Conservation (phyloP, 1,140 invertebrate species). For the Drosophila nikananu region DNA sequence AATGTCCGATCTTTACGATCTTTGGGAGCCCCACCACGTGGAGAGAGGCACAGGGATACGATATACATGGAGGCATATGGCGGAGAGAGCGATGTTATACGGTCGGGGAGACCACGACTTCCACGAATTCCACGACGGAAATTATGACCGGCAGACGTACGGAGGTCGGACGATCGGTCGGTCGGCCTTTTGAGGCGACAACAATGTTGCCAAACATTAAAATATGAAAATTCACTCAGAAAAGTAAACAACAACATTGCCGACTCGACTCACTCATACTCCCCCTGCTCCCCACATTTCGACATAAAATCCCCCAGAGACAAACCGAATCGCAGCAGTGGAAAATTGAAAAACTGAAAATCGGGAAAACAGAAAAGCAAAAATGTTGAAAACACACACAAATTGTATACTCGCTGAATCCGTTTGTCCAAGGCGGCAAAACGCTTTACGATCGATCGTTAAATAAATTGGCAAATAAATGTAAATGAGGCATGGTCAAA, state of each 20-base stretch:
- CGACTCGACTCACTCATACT: constrained; percentile 8
- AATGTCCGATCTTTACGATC: constrained; percentile 65
- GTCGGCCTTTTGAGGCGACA: constrained; percentile 67
- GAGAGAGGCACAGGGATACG: constrained; percentile 1
- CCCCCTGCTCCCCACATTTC: constrained; percentile 39
- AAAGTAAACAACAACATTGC: constrained; percentile 74
- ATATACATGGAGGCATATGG: neutral
- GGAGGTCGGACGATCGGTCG: constrained; percentile 50
- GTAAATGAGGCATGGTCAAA: constrained; percentile 79
- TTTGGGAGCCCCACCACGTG: constrained; percentile 23
- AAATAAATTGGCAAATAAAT: constrained; percentile 83
- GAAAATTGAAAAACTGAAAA: constrained; percentile 31
- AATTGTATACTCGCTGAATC: constrained; percentile 9
- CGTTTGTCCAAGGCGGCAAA: constrained; percentile 49
- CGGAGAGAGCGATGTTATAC: constrained; percentile 47
- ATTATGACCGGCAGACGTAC: constrained; percentile 73
- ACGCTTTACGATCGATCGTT: constrained; percentile 82
- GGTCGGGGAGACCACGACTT: constrained; percentile 58
- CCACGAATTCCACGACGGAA: constrained; percentile 82
- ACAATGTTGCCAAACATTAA: constrained; percentile 82
- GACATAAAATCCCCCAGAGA: constrained; percentile 45
- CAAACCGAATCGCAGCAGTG: constrained; percentile 11
- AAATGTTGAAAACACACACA: constrained; percentile 3
- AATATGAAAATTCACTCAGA: constrained; percentile 83
- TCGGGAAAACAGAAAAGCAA: constrained; percentile 16